Conservation (phyloP, 23 tunicate species). For the Halocynthia aurantium region DNA sequence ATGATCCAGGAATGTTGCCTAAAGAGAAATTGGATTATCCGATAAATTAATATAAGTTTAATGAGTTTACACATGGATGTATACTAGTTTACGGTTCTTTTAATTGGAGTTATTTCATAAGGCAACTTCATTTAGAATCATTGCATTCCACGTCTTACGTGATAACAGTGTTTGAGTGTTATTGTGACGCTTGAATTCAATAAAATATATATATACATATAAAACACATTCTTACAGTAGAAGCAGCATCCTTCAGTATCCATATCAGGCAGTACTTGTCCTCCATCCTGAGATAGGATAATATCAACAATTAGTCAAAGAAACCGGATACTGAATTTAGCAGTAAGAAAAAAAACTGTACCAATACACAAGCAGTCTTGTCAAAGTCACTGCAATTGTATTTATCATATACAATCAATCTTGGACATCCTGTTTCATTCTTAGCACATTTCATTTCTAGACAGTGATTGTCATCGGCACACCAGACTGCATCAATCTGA, state of each 20-base stretch:
- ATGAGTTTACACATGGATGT: background rate
- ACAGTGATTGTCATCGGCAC: conserved; percentile 15
- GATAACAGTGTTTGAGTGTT: too few relatives aligned
- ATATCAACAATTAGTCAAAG: background rate
- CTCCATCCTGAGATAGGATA: conserved; percentile 8
- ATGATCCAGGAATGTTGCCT: conserved; percentile 5
- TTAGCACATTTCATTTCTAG: conserved; percentile 17
- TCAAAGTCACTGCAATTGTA: conserved; percentile 2
- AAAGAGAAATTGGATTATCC: background rate
- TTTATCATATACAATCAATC: background rate
- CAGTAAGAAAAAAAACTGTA: background rate
- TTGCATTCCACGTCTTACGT: too few relatives aligned
- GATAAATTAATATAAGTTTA: background rate
- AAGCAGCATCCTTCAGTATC: conserved; percentile 14
- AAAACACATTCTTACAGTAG: background rate
- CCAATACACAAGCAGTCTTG: conserved; percentile 1
- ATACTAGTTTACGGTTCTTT: background rate
- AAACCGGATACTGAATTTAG: background rate
- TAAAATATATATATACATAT: too few relatives aligned
- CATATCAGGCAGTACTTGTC: conserved; percentile 20
- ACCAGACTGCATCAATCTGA: conserved; percentile 21
- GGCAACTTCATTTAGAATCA: too few relatives aligned
- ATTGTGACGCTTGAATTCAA: too few relatives aligned
- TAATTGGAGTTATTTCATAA: too few relatives aligned
- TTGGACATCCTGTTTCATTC: conserved; percentile 9